Evolutionary conservation across 2,113 vertebrate genomes (phyloP), one percentile per base, ranked within the genome.

Genomic region (Pseudonaja textilis): DNA sequence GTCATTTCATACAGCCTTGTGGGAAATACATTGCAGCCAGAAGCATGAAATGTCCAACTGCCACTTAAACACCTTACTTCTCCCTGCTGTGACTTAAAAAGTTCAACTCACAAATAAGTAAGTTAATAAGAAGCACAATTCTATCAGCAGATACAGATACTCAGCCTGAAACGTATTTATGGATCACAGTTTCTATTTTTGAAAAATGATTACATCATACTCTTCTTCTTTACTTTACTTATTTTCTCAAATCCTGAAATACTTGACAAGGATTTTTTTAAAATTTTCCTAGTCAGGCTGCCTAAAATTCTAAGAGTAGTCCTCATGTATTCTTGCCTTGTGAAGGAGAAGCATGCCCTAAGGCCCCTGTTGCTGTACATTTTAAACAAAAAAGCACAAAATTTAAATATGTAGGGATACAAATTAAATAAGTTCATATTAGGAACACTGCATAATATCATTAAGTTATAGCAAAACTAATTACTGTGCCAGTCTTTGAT

Each of bases 21-120:
- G 93, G 81, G 26, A 96, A 95, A 69, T 89, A 95, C 87, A 94
- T 91, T 92, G 93, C 47, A 87, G 95, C 91, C 86, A 92, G 91
- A 94, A 61, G 20, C 1, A 56, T 85, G 88, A 93, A 64, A 93
- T 93, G 85, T 91, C 92, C 91, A 95, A 93, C 93, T 90, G 94
- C 90, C 94, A 61, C 0, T 85, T 94, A 93, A 95, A 95, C 86
- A 94, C 95, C 95, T 92, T 96, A 94, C 94, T 92, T 93, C 91
- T 64, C 94, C 29, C 26, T 56, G 29, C 7, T 9, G 92, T n/a
- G 52, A 22, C 55, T 94, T 94, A 86, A 61, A 89, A 95, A 26
- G n/a, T 64, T 52, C 20, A 64, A 45, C 45, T 64, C 45, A 64
- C 16, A 61, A 88, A 47, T 47, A 52, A 10, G 5, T n/a, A 45